Conservation (phyloP, 2,797 vertebrate genomes). For the Acipenser transmontanus region DNA sequence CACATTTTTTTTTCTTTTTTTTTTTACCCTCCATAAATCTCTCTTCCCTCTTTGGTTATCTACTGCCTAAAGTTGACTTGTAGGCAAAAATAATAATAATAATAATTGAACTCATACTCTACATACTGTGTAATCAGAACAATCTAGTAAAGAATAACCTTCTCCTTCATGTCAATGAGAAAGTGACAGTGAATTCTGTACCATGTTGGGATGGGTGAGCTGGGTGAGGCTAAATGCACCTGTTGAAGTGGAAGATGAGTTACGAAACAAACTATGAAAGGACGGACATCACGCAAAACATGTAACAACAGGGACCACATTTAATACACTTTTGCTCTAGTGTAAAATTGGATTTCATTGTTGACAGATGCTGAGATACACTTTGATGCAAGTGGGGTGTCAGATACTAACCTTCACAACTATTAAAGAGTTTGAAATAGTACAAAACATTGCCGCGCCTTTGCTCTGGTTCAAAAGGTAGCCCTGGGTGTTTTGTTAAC, state of each 20-base stretch:
- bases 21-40: slow-evolving; percentile 43
- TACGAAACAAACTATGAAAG: no score
- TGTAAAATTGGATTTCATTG: no score
- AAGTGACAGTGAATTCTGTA: slow-evolving; percentile 44
- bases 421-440: no score
- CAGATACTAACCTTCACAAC: no score
- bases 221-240: slow-evolving; percentile 42
- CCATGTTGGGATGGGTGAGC: slow-evolving; percentile 21
- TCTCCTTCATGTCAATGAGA: slow-evolving; percentile 34
- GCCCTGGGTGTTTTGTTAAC: no score
- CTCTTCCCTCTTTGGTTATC: slow-evolving; percentile 64
- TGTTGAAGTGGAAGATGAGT: slow-evolving; percentile 9
- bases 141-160: slow-evolving; percentile 24
- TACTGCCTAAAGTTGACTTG: slow-evolving; percentile 62
- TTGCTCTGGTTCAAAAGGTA: no score
- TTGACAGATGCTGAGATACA: no score
- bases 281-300: no score
- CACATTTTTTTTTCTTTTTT: slow-evolving; percentile 40
- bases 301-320: no score
- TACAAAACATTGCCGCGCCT: no score
- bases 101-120: slow-evolving; percentile 14
- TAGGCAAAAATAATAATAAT: slow-evolving; percentile 47
- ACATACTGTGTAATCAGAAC: slow-evolving; percentile 31
- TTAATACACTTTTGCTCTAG: no score
- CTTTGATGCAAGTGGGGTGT: no score